Evolutionary conservation across 1,140 invertebrate species (phyloP), one percentile per base, ranked within the genome.

Genomic region (Apis florea): DNA sequence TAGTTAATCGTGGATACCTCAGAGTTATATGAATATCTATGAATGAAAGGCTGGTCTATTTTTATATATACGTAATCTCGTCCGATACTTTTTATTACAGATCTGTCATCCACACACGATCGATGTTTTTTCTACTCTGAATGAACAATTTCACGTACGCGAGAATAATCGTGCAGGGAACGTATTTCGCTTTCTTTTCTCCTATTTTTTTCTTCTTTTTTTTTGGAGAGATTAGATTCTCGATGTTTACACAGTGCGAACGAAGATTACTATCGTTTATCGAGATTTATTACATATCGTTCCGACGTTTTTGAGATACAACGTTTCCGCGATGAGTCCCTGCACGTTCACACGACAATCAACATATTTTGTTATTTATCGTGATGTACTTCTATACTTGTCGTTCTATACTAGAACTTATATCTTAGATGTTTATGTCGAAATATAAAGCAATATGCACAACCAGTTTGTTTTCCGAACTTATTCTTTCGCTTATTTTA

Each of bases 331-430:
- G 8, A 49, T 2, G n/a, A 68, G 51, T 49, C 24, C 58, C 56
- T 78, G 71, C 58, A 79, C 78, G 64, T 72, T 24, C 47, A 49
- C 80, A 82, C 69, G 88, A 89, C 88, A 89, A 89, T 89, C 87
- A 88, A 83, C 49, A 81, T 87, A 83, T 89, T 87, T 87, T 89
- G 84, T 72, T 84, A 89, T 80, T 49, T 59, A 84, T 79, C 59
- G 66, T 59, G 70, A 54, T 85, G 59, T 83, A 71, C 15, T 40
- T 73, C 56, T 73, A 61, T 86, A 54, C 83, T 49, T 88, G 87
- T 88, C 67, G 76, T n/a, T n/a, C n/a, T n/a, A n/a, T n/a, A n/a
- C n/a, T 80, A 76, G 58, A 31, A 72, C 58, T 31, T 88, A 74
- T 58, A 58, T 56, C 58, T 15, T 88, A 59, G 53, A 51, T 85